Base-by-base conservation (phyloP, 2,888 invertebrate species). In the Orthonevra nobilis region DNA sequence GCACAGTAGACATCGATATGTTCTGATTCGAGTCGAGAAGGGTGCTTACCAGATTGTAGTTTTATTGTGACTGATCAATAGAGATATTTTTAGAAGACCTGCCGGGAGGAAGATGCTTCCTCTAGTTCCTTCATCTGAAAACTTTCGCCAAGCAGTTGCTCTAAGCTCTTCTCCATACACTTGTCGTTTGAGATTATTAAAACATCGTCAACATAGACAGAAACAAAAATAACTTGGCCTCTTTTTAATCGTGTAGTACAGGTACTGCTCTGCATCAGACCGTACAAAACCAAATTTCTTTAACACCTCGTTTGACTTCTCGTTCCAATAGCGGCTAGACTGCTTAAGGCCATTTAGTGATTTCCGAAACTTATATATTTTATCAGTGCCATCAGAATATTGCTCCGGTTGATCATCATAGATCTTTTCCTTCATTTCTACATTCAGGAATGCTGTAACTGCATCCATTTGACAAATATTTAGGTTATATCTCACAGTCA, bases 191-290 rank as follows among this genome's bases (percentile, higher is more conserved):
- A 74, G 15, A 82, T 52, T 9, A 83, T 40, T 14, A 83, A 15
- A 0, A 82, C 73, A 58, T 82, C 82, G 64, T 83, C 83, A 1
- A 83, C 82, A 38, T 83, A 83, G 14, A 83, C 56, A 23, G 82
- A 82, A 4, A 84, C 60, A 48, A 82, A 81, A 19, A 81, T 36
- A 70, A 73, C 73, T 32, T 32, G n/a, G 9, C 32, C 36, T n/a
- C 7, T 28, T 52, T 9, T 15, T 23, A 17, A 42, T 9, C 0
- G 38, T 36, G 38, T 72, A 75, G 40, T 82, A 81, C 1, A 82
- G 52, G 32, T 66, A 81, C 40, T 81, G 56, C 12, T 81, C 77
- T 15, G 54, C 69, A 19, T 70, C 42, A 15, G 63, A 66, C 14
- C 81, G 64, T n/a, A 19, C 48, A 7, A 82, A 36, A 4, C 61